These are phyloP conservation scores for Atta colombica DNA, from an alignment of 1,140 invertebrate species.

Conservation along the genomic window DNA sequence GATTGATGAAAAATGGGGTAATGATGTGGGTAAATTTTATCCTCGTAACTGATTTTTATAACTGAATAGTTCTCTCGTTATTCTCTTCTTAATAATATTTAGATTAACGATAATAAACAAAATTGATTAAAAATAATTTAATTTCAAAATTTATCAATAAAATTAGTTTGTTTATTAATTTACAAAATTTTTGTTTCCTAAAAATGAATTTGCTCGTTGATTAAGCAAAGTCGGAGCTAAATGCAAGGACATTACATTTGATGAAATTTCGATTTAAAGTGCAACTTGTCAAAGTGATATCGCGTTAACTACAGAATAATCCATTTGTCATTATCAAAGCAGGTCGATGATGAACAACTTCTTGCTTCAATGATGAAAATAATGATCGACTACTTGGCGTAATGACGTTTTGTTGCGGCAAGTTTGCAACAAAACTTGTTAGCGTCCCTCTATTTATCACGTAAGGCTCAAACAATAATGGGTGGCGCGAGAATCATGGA, in stretches of 20 bases:
- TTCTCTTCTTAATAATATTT: background rate
- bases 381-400: constrained; percentile 35
- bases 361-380: background rate
- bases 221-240: background rate
- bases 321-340: background rate
- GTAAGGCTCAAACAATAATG: constrained; percentile 31
- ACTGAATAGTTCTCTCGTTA: too few relatives aligned
- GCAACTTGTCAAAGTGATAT: background rate
- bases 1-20: too few relatives aligned
- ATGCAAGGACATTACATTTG: background rate
- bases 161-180: background rate
- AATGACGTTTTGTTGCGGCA: constrained; percentile 9
- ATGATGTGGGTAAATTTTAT: too few relatives aligned
- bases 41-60: too few relatives aligned
- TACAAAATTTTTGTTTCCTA: background rate
- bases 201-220: background rate
- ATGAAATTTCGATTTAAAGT: background rate
- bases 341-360: background rate
- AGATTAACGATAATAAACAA: background rate
- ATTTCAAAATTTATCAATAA: constrained; percentile 1
- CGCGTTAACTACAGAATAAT: background rate
- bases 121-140: background rate
- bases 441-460: constrained; percentile 20
- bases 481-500: background rate
- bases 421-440: constrained; percentile 43